Evolutionary conservation across 1,140 invertebrate genomes (phyloP).

Genomic region (Eulimnadia texana): DNA sequence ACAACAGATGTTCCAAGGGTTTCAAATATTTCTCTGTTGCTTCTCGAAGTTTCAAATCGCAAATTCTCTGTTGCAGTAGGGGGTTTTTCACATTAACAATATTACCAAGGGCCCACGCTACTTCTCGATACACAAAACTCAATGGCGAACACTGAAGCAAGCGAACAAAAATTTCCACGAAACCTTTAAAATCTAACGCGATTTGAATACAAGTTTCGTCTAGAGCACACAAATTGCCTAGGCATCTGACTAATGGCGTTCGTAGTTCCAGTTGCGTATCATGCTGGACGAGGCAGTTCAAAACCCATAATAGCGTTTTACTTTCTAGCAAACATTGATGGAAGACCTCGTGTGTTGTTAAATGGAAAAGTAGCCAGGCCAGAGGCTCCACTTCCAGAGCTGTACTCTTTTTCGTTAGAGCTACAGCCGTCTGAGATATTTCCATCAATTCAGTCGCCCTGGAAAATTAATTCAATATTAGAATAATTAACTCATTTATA

Average conservation of each 20-base stretch:
- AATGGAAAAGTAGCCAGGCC: neutral
- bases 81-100: slow-evolving; percentile 6
- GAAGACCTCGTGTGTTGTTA: neutral
- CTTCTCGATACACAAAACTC: slow-evolving; percentile 3
- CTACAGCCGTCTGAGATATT: neutral
- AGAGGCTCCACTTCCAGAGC: neutral
- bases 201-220: neutral
- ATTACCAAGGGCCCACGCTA: slow-evolving; percentile 5
- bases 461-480: neutral
- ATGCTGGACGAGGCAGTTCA: neutral
- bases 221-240: slow-evolving; percentile 8
- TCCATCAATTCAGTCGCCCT: neutral
- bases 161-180: neutral
- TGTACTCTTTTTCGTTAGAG: neutral
- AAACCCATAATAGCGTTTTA: neutral
- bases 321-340: neutral
- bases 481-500: neutral
- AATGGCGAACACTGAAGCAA: neutral
- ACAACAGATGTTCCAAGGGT: neutral
- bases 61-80: neutral
- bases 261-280: neutral
- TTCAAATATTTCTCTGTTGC: neutral
- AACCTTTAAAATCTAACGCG: slow-evolving; percentile 1
- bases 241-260: slow-evolving; percentile 3
- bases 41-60: slow-evolving; percentile 3